A percentile compares a stretch with the other conserved stretches of the same genome.
These are phyloP conservation scores for Tylochromis polylepis DNA, from an alignment of 2,113 vertebrate genomes.

Conservation along the genomic window DNA sequence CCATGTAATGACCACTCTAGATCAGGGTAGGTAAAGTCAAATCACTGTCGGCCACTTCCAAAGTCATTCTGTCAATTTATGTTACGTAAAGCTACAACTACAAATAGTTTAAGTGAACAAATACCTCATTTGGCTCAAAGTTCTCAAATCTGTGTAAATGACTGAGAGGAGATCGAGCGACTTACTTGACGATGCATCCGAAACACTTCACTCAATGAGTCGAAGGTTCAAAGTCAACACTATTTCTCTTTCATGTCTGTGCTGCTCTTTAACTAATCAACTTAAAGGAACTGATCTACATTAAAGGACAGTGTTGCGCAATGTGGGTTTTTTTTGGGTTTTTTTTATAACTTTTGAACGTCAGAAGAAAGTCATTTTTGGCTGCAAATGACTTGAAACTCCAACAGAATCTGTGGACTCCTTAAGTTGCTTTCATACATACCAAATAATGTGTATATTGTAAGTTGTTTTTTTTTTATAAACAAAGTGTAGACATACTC, in stretches of 20 bases:
- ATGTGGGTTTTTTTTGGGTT: background rate
- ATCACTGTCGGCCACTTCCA: background rate
- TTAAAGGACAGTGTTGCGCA: background rate
- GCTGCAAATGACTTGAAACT: background rate
- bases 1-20: background rate
- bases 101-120: background rate
- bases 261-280: constrained; percentile 13
- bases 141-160: background rate
- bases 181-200: background rate
- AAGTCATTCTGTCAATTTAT: background rate
- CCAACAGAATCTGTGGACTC: background rate
- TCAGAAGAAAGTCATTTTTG: background rate
- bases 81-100: background rate
- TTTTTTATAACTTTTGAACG: background rate
- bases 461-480: background rate
- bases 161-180: background rate
- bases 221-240: background rate
- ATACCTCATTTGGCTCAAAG: background rate
- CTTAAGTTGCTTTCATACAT: background rate
- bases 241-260: background rate
- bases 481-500: background rate
- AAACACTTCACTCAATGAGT: background rate
- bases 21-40: background rate
- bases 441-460: background rate
- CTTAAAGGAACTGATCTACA: background rate